These are phyloP conservation scores for Rhea americana DNA, from an alignment of 2,113 vertebrate species.

Conservation along the genomic window DNA sequence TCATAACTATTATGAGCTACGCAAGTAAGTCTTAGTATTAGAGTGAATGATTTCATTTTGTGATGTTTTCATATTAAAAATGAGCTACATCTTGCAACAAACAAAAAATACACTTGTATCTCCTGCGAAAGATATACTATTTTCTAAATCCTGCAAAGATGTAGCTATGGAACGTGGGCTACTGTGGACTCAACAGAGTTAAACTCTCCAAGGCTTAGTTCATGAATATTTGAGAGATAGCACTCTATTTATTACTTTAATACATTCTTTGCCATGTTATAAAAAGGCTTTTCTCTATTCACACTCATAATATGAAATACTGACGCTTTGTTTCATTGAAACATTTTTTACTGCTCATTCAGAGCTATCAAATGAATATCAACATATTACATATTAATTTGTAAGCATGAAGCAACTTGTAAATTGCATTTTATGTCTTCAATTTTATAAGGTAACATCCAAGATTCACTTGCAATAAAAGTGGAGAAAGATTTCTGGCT, in stretches of 20 bases:
- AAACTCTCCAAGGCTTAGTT: conserved; percentile 2
- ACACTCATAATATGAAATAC: neutral
- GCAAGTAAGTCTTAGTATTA: neutral
- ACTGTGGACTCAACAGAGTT: conserved; percentile 1
- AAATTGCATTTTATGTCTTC: conserved; percentile 1
- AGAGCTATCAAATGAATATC: neutral
- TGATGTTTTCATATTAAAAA: conserved; percentile 22
- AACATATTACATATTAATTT: conserved; percentile 15
- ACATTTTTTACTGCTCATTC: neutral
- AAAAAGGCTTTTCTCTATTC: neutral
- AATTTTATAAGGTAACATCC: neutral
- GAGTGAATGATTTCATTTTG: neutral
- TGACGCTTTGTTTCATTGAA: neutral
- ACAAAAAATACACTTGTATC: neutral
- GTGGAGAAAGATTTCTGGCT: neutral
- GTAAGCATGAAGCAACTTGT: neutral
- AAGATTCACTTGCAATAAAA: conserved; percentile 8
- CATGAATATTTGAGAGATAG: conserved; percentile 20
- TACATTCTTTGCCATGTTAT: neutral
- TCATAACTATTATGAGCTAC: neutral
- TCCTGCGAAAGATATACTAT: neutral
- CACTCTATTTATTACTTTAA: conserved; percentile 35
- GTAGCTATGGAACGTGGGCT: neutral
- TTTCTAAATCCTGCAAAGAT: neutral
- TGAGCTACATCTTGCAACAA: neutral